These are phyloP conservation scores for Garra rufa DNA, from an alignment of 2,113 vertebrate genomes.

Conservation along the genomic window DNA sequence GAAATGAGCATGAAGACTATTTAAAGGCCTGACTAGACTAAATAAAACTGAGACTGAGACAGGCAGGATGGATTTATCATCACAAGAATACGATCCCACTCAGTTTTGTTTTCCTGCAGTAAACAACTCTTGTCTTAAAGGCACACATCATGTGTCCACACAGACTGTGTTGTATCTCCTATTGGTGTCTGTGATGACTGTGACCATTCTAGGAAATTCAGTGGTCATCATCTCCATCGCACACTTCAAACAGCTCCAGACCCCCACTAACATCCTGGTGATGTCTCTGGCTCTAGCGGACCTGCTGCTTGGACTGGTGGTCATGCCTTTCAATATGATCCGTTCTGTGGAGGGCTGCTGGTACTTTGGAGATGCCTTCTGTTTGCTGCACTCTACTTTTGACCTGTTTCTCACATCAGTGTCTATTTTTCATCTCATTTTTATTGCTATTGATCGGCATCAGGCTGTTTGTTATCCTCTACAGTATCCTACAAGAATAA, in stretches of 20 bases:
- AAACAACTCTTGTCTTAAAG: conserved; percentile 71
- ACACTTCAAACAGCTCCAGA: conserved; percentile 64
- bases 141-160: conserved; percentile 49
- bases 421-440: conserved; percentile 64
- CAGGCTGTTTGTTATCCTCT: conserved; percentile 63
- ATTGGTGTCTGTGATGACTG: conserved; percentile 48
- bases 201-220: conserved; percentile 62
- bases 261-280: conserved; percentile 63
- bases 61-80: conserved; percentile 38
- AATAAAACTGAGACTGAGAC: not conserved
- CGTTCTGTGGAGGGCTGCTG: conserved; percentile 60
- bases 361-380: conserved; percentile 62
- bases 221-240: conserved; percentile 63
- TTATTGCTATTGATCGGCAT: conserved; percentile 60
- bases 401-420: conserved; percentile 59
- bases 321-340: conserved; percentile 62
- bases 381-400: conserved; percentile 59
- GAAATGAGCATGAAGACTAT: not conserved
- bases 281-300: conserved; percentile 66
- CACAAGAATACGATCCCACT: conserved; percentile 3
- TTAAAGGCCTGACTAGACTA: not conserved
- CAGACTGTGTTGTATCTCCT: conserved; percentile 59
- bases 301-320: conserved; percentile 57
- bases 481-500: conserved; percentile 54
- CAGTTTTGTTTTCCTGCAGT: conserved; percentile 63